Evolutionary conservation across 2,888 invertebrate genomes (phyloP), one percentile per base, ranked within the genome.

Genomic region (Corbicula japonica): DNA sequence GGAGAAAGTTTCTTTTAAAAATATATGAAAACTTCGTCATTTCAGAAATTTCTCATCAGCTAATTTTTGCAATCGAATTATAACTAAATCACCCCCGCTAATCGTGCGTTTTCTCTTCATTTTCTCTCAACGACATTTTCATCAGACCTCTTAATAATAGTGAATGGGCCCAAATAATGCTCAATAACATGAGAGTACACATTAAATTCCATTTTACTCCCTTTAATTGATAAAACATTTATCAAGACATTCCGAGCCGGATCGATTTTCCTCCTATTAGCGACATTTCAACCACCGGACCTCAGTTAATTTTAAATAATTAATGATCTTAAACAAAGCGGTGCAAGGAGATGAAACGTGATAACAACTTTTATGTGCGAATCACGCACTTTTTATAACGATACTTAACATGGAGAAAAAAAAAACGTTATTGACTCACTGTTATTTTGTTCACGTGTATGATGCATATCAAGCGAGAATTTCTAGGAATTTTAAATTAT

Each of bases 221-320:
- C 28, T 26, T 75, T 62, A 75, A 68, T 62, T 62, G 75, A 69
- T 75, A 62, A 75, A 75, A 63, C 68, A 75, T 75, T 75, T 69
- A 75, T 75, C 75, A 75, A 68, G 62, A 56, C 63, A 46, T 62
- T 62, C 62, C 12, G 32, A 32, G 26, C 35, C 30, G 34, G 46
- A 65, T 65, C 65, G 65, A 65, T 73, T 58, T 35, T 35, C 21
- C 46, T 30, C 60, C 35, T 30, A 30, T 54, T 50, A 52, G 66
- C 54, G 52, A 52, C 66, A 52, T 23, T 35, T 32, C 23, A 15
- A 52, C 18, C 54, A 50, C 56, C 10, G 70, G 61, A 60, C 46
- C 60, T 69, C 44, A 15, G 44, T 44, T 69, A 38, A 69, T 63
- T 75, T 62, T 75, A 75, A 75, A 75, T 75, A 75, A 75, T 75